phyloP scores from a whole-genome alignment of 2,888 invertebrate species.

The Papilio demoleus region DNA sequence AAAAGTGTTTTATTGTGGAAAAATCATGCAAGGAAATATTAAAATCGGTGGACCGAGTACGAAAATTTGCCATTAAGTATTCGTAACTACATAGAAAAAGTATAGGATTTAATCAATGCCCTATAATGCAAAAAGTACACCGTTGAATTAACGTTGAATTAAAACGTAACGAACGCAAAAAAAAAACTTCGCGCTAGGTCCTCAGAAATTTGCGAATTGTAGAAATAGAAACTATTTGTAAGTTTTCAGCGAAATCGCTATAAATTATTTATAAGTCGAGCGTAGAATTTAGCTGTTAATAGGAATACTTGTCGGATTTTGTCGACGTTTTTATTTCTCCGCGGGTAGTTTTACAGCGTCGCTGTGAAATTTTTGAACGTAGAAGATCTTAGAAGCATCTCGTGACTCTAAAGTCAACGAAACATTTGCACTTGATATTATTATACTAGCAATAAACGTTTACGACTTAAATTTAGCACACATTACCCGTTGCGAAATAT shows the following conservation, averaged over 20 bases:
- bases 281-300: conserved; percentile 56
- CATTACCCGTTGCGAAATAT: conserved; percentile 36
- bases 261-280: conserved; percentile 66
- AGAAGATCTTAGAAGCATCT: conserved; percentile 30
- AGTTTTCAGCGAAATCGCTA: conserved; percentile 53
- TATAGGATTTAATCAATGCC: too few relatives aligned
- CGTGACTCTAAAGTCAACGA: conserved; percentile 26
- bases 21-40: background rate
- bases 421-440: conserved; percentile 32
- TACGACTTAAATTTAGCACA: conserved; percentile 39
- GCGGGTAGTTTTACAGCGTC: conserved; percentile 50
- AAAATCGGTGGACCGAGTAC: too few relatives aligned
- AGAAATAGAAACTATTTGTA: conserved; percentile 36
- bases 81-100: too few relatives aligned
- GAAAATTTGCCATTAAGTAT: too few relatives aligned
- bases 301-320: conserved; percentile 55
- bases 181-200: too few relatives aligned
- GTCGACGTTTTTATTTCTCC: conserved; percentile 55
- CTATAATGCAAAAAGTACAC: too few relatives aligned
- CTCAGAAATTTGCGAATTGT: too few relatives aligned
- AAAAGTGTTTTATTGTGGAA: conserved; percentile 4
- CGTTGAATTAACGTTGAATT: too few relatives aligned
- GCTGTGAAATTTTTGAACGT: conserved; percentile 54
- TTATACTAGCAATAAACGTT: conserved; percentile 36
- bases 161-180: too few relatives aligned